Evolutionary conservation across 2,797 vertebrate genomes (phyloP).

Genomic region (Adrianichthys oophorus): DNA sequence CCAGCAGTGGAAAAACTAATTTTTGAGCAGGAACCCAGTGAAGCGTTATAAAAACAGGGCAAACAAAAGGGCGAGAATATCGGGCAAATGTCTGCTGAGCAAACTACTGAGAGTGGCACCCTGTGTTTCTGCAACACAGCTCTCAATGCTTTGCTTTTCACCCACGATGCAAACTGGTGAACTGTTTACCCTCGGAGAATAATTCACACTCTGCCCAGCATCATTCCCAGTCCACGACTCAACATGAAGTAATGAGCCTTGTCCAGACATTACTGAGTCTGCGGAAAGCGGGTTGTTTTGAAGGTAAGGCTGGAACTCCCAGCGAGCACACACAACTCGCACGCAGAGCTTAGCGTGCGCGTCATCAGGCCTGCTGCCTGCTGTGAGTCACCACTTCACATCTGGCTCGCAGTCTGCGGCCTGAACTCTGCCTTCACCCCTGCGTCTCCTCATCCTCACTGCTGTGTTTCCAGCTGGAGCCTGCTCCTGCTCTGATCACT

Average conservation of each 20-base stretch:
- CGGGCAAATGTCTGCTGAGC: conserved; percentile 52
- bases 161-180: conserved; percentile 16
- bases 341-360: conserved; percentile 56
- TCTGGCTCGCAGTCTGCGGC: conserved; percentile 68
- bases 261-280: conserved; percentile 56
- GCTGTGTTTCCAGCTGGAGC: conserved; percentile 15
- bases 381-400: conserved; percentile 71
- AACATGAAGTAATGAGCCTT: conserved; percentile 57
- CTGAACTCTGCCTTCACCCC: conserved; percentile 42
- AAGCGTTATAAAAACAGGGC: conserved; percentile 65
- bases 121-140: conserved; percentile 11
- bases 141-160: conserved; percentile 17
- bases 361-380: conserved; percentile 62
- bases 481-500: neutral
- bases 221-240: conserved; percentile 32
- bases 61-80: conserved; percentile 64
- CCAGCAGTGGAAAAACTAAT: conserved; percentile 66
- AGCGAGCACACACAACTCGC: conserved; percentile 18
- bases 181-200: conserved; percentile 28
- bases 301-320: conserved; percentile 60
- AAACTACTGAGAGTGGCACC: conserved; percentile 27
- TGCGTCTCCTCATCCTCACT: conserved; percentile 29
- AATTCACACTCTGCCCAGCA: conserved; percentile 26
- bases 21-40: conserved; percentile 63
- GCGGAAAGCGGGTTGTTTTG: conserved; percentile 69